A percentile compares a stretch with the other conserved stretches of the same genome.
These are phyloP conservation scores for Manis pentadactyla DNA, from an alignment of 2,797 vertebrate species.

Conservation along the genomic window DNA sequence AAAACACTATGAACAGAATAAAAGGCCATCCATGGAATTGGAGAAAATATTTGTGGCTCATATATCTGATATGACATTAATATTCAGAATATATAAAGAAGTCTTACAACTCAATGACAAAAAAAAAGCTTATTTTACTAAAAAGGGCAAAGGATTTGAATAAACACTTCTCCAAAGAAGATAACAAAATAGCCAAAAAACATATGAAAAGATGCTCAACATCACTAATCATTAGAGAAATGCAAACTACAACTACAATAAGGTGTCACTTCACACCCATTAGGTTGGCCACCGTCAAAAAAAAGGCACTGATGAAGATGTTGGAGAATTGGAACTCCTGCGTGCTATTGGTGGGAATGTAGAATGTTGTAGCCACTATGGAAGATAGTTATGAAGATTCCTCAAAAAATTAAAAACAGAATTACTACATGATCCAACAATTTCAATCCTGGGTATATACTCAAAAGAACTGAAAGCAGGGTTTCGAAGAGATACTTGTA, in stretches of 20 bases:
- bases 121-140: background rate
- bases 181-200: background rate
- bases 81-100: background rate
- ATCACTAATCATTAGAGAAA: background rate
- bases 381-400: background rate
- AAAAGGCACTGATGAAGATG: background rate
- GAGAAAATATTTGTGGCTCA: background rate
- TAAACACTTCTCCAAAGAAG: background rate
- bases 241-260: background rate
- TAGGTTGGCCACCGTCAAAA: background rate
- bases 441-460: background rate
- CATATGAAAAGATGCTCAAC: background rate
- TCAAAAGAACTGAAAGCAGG: background rate
- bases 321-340: background rate
- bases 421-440: background rate
- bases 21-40: background rate
- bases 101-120: background rate
- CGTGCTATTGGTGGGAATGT: background rate
- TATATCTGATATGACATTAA: background rate
- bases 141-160: background rate
- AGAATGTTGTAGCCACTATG: background rate
- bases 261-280: background rate
- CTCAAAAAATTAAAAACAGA: background rate
- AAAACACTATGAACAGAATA: background rate
- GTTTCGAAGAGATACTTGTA: background rate